Base-by-base conservation (phyloP, 2,888 invertebrate genomes). In the Drosophila testacea region DNA sequence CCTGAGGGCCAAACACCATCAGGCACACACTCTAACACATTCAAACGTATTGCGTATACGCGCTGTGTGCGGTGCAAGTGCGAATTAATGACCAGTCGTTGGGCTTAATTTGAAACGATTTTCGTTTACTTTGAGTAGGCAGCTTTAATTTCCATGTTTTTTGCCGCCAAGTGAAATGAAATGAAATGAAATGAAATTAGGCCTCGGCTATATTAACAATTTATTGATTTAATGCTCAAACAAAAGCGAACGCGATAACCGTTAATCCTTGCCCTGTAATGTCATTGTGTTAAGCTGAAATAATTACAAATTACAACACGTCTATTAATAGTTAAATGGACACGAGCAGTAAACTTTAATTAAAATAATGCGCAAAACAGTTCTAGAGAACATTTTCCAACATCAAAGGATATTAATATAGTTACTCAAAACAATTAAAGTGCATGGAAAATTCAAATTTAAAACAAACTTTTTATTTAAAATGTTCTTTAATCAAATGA, bases 41-140 rank as follows among this genome's bases (percentile, higher is more conserved):
- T 13, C 28, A 42, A 36, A 16, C 41, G 57, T 10, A 69, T 67
- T 69, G 51, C 62, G 55, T 42, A 62, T 69, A 64, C 74, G 66
- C 65, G 7, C 47, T 39, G 71, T 71, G 65, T 39, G 68, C 44
- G 51, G 41, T 6, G 16, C 54, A 55, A 62, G 47, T 50, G 68
- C 62, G 66, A 80, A 79, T 79, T 79, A 79, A 79, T 79, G 81
- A 71, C 68, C 72, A 63, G 69, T 72, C 77, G 73, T 63, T 82
- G 66, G 50, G 69, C 64, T 79, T 80, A 79, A 82, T 82, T 75
- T 76, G 81, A 73, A 76, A 36, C 68, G 73, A 52, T 75, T 79
- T 79, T 65, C 65, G 69, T 55, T 75, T 68, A 48, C 61, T 57
- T 70, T 68, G 34, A 48, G 59, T 61, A 9, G 16, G 27, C 27